Evolutionary conservation across 2,888 invertebrate species (phyloP), one percentile per base, ranked within the genome.

Genomic region (Cryptophagus acutangulus): DNA sequence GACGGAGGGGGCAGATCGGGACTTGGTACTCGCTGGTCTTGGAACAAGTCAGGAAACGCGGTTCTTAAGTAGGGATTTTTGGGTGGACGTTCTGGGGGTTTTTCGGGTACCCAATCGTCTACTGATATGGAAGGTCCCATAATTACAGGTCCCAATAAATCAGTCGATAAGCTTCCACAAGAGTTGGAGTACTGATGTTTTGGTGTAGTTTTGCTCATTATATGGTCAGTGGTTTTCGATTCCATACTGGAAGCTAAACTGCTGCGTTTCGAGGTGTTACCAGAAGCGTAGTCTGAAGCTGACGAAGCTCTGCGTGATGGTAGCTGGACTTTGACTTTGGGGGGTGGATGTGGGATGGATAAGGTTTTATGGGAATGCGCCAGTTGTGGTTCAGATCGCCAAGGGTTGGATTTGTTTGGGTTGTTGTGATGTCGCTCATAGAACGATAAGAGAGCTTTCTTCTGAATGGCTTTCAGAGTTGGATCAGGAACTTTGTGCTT

Each of bases 361-460:
- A 55, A 43, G 8, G 57, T 45, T 36, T 52, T 51, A 41, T 58
- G 60, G 17, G 61, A 55, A 49, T 68, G 68, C 1, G 74, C 71
- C 6, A 77, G 59, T 40, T 77, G 76, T 0, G 78, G 78, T 51
- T 79, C 78, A 0, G 78, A 78, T 38, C 76, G 66, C 78, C 78
- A 79, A 8, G 73, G 51, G 55, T 57, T 59, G 38, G 54, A 47
- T 52, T 63, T 54, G 45, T 53, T 59, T 17, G 58, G 62, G 54
- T 44, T 62, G 55, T 69, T 54, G 45, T 79, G 78, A 54, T 86
- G 85, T 33, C 86, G 73, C 60, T 88, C 87, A 64, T 87, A 87
- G 59, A 85, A 89, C 1, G 84, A 84, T 43, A 87, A 72, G 4
- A 89, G 72, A 0, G 88, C 88, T 63, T 87, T 85, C 69, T 88